Evolutionary conservation across 2,888 invertebrate species (phyloP), one percentile per base, ranked within the genome.

Genomic region (Archaeoteleia sp.): DNA sequence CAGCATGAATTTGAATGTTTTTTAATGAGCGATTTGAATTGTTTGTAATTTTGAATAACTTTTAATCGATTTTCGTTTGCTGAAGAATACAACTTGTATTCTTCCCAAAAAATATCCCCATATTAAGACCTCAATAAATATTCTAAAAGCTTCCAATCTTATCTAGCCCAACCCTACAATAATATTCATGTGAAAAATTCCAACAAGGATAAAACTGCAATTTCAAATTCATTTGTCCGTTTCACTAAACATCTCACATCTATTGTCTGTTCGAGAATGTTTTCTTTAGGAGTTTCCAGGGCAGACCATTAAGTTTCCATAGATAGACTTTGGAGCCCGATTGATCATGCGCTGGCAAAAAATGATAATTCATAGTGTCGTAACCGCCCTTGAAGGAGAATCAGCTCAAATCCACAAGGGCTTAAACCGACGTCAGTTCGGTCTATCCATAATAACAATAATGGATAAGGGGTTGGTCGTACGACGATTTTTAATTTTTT

Each of bases 401-500:
- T 46, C 53, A 10, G 48, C 25, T 4, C 10, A 13, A 23, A 34
- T 35, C 27, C 49, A 49, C 25, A 40, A 29, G 55, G 46, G 30
- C 9, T 35, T 20, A 20, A 10, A 12, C 23, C 25, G 29, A 43
- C 25, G 39, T 55, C 35, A 32, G 42, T 34, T 13, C 15, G 45
- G 34, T 30, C 27, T 23, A 58, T 58, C 61, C 48, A 48, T 63
- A 63, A 58, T 54, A 63, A 63, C 66, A 71, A 70, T 71, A 69
- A 66, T 45, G 55, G 61, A 34, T 39, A 70, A 73, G 73, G 75
- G 76, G 75, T 55, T 66, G 70, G 67, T 58, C 69, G 35, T 46
- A 61, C 49, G 58, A 65, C 58, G 67, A 76, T 77, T 77, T 76
- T 75, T 68, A 73, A 76, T 73, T 58, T 74, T 72, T 73, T 77